Conservation (phyloP, 64 coral and sea anemone species). For the Anthopleura sola region DNA sequence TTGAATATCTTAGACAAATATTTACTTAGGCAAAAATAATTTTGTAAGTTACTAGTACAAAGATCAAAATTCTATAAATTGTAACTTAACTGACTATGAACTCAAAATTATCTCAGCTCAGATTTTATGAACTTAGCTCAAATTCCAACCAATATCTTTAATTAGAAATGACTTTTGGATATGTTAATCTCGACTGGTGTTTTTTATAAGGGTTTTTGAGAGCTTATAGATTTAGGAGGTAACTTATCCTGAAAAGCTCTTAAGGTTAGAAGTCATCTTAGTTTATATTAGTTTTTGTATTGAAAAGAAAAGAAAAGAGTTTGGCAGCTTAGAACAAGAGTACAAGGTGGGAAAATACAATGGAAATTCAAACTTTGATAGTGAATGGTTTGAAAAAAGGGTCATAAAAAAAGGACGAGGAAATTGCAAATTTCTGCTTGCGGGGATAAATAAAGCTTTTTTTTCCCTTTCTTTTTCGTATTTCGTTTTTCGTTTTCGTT, state of each 20-base stretch:
- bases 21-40: background rate
- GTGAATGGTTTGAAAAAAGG: too few relatives aligned
- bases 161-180: constrained; percentile 3
- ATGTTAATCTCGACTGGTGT: background rate
- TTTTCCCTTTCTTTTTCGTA: too few relatives aligned
- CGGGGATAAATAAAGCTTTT: too few relatives aligned
- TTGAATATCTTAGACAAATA: background rate
- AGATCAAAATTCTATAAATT: too few relatives aligned
- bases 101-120: background rate
- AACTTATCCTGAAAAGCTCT: constrained; percentile 5
- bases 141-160: background rate
- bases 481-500: too few relatives aligned
- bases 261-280: background rate
- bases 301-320: background rate
- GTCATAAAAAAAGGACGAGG: too few relatives aligned
- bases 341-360: too few relatives aligned
- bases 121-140: background rate
- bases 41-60: background rate
- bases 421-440: too few relatives aligned
- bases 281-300: too few relatives aligned
- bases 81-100: background rate
- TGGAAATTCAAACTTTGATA: too few relatives aligned
- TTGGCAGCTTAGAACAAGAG: too few relatives aligned
- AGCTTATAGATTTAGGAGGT: constrained; percentile 6
- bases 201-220: background rate